Conservation (phyloP, 2,888 invertebrate genomes). For the Arenicola marina region DNA sequence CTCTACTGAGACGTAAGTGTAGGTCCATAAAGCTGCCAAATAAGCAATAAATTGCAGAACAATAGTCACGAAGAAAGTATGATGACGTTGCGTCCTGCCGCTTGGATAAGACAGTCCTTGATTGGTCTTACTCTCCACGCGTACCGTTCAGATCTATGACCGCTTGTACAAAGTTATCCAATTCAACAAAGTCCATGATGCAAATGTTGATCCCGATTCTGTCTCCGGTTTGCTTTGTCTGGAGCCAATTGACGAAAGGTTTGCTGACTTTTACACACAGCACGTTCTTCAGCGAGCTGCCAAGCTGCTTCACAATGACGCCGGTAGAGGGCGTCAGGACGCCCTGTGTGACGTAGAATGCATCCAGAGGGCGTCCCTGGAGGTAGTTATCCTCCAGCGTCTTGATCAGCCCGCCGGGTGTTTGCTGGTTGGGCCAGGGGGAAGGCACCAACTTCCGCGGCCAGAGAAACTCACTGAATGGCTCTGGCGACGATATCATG, state of each 20-base stretch:
- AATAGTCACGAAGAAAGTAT: too few species aligned
- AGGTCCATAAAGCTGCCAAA: too few species aligned
- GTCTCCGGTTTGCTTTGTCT: slow-evolving; percentile 49
- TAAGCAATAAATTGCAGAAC: too few species aligned
- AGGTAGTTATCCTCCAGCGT: slow-evolving; percentile 68
- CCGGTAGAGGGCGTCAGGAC: slow-evolving; percentile 70
- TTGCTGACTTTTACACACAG: slow-evolving; percentile 59
- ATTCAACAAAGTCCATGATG: slow-evolving; percentile 78
- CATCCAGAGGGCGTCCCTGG: slow-evolving; percentile 64
- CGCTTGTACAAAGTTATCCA: slow-evolving; percentile 38
- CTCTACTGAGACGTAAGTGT: too few species aligned
- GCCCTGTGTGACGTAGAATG: slow-evolving; percentile 79
- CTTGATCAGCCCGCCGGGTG: slow-evolving; percentile 66
- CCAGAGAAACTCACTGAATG: too few species aligned
- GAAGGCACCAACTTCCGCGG: slow-evolving; percentile 73
- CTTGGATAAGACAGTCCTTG: too few species aligned
- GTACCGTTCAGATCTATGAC: slow-evolving; percentile 47
- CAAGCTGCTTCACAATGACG: slow-evolving; percentile 34
- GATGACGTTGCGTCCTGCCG: too few species aligned
- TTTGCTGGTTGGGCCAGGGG: slow-evolving; percentile 80
- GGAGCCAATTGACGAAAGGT: slow-evolving; percentile 58
- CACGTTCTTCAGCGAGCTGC: slow-evolving; percentile 59
- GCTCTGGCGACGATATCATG: too few species aligned
- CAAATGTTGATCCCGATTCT: slow-evolving; percentile 72
- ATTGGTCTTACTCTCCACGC: too few species aligned